These are phyloP conservation scores for Phrynocephalus guinanensis DNA, from an alignment of 2,797 vertebrate genomes.

Conservation along the genomic window DNA sequence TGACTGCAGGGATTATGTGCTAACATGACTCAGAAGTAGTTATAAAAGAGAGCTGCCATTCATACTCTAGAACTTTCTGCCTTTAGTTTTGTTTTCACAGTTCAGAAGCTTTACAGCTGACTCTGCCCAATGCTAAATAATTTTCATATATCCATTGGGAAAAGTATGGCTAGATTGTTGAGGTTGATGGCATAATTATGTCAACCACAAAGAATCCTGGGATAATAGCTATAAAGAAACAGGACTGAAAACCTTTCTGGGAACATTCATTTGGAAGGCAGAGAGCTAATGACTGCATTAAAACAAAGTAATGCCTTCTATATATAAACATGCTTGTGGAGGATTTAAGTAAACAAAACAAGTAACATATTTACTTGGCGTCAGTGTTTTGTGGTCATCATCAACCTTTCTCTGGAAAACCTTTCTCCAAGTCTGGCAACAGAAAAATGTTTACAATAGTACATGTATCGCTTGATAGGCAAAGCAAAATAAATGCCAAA, in stretches of 20 bases:
- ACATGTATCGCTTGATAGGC: constrained; percentile 13
- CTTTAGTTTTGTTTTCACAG: neutral
- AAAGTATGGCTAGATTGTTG: neutral
- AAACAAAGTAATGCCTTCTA: constrained; percentile 25
- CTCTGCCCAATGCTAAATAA: neutral
- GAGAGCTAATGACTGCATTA: constrained; percentile 29
- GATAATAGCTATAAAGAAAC: constrained; percentile 27
- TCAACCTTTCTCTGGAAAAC: neutral
- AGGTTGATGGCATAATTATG: constrained; percentile 34
- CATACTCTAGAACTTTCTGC: neutral
- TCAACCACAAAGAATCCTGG: constrained; percentile 34
- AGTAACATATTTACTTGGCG: constrained; percentile 8
- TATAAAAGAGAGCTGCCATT: neutral
- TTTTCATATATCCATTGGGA: constrained; percentile 26
- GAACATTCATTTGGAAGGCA: constrained; percentile 19
- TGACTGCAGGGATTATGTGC: neutral
- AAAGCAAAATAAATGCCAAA: neutral
- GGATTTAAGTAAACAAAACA: constrained; percentile 30
- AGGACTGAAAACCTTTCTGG: constrained; percentile 4
- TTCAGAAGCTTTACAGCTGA: constrained; percentile 25
- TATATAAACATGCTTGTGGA: constrained; percentile 19
- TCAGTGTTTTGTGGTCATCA: constrained; percentile 3
- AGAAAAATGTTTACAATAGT: neutral
- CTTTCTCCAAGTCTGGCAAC: neutral
- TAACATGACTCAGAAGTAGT: neutral